Base-by-base conservation (phyloP, 2,113 vertebrate genomes). In the Struthidea cinerea region DNA sequence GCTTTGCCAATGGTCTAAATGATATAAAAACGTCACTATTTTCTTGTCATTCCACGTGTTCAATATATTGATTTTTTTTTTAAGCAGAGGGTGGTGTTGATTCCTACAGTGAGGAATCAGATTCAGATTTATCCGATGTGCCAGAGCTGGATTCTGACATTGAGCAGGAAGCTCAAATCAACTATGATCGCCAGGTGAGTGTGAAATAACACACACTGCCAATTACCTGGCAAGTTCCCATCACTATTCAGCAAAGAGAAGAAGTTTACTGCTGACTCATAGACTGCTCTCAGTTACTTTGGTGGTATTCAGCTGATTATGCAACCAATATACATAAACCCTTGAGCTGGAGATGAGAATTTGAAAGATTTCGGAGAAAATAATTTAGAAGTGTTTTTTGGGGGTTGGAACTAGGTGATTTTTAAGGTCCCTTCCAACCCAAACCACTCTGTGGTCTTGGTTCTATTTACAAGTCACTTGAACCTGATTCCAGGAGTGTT, bases 121-220 rank as follows among this genome's bases (percentile, higher is more conserved):
- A 99, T 96, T 99, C 99, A 0, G 99, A 99, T 81, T 96, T 99
- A 77, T 99, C 99, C 0, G 99, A 99, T 7, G 98, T 99, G 91
- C 99, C 99, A 2, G 99, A 99, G 74, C 87, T 99, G 85, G 99
- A 99, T 96, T 99, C 99, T 5, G 99, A 99, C 97, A 99, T 99
- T n/a, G 99, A 99, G 87, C 99, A 99, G 95, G 99, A 99, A 97
- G 98, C 99, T 92, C 99, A 99, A 97, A 99, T 98, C 96, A 99
- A 98, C 98, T 99, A 99, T 20, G 98, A 99, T 80, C 99, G 99
- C 26, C 99, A 99, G 98, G 99, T 99, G 84, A 96, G 98, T 96
- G 69, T 50, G 71, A 60, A 49, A 27, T 24, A 47, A 44, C 33
- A 13, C 11, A 35, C 33, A 30, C 9, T 47, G 46, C 23, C 57